Percentiles rank a stretch among this genome's conserved stretches.
Evolutionary conservation across 2,797 vertebrate species (phyloP).

Genomic region (Vespertilio murinus): DNA sequence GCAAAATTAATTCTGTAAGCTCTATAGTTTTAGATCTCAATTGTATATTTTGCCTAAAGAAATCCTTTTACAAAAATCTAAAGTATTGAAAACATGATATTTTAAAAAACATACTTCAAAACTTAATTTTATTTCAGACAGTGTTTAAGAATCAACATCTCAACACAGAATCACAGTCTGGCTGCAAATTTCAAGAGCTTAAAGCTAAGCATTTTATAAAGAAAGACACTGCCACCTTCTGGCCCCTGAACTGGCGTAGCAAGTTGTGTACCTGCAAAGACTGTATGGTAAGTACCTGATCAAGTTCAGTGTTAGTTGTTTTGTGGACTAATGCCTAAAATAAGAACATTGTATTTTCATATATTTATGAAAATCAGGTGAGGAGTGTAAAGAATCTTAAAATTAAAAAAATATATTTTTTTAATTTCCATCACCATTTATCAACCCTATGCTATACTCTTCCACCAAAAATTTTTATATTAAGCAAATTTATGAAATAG

Average conservation of each 20-base stretch:
- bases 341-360: not conserved
- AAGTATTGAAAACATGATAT: not conserved
- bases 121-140: slow-evolving; percentile 78
- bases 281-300: slow-evolving; percentile 88
- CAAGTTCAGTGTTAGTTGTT: not conserved
- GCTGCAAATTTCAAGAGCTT: slow-evolving; percentile 89
- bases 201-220: slow-evolving; percentile 79
- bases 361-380: not conserved
- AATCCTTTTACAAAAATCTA: not conserved
- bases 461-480: not conserved
- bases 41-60: slow-evolving; percentile 19
- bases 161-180: slow-evolving; percentile 65
- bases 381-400: not conserved
- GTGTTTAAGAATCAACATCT: slow-evolving; percentile 67
- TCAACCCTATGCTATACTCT: not conserved
- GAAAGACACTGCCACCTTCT: slow-evolving; percentile 91
- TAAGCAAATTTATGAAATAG: slow-evolving; percentile 17
- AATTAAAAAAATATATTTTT: not conserved
- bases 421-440: not conserved
- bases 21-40: not conserved
- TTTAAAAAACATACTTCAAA: not conserved
- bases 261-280: slow-evolving; percentile 92
- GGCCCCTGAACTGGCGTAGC: slow-evolving; percentile 92
- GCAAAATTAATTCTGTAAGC: not conserved
- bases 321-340: not conserved